Conservation (phyloP, 1,140 invertebrate species). For the Archivesica marissinica region DNA sequence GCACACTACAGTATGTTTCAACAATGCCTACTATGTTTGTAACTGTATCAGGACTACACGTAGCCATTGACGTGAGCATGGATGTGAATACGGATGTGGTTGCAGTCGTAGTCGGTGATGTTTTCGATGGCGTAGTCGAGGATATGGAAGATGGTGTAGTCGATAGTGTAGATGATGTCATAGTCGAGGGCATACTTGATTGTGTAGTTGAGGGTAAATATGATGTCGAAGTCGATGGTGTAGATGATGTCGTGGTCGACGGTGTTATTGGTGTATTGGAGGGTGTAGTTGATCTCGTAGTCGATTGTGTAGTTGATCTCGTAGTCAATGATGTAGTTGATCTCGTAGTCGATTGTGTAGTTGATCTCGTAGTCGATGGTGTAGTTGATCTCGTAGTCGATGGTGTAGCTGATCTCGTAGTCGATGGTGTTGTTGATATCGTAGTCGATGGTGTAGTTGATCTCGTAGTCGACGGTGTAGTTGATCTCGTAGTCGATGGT, state of each 20-base stretch:
- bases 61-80: not conserved
- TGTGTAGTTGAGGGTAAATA: not conserved
- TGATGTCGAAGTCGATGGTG: not conserved
- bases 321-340: slow-evolving; percentile 3
- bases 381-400: slow-evolving; percentile 10
- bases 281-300: not conserved
- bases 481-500: not conserved
- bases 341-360: slow-evolving; percentile 17
- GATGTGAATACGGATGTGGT: no score
- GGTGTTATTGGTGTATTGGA: not conserved
- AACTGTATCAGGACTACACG: not conserved
- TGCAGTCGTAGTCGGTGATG: not conserved
- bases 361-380: not conserved
- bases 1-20: not conserved
- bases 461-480: not conserved
- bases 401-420: not conserved
- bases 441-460: not conserved
- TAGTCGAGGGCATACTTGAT: not conserved
- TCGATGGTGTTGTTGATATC: not conserved
- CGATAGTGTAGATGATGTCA: not conserved
- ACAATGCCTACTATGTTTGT: not conserved
- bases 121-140: not conserved
- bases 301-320: not conserved
- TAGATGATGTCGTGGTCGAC: not conserved
- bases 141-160: not conserved